Evolutionary conservation across 1,140 invertebrate species (phyloP), one percentile per base, ranked within the genome.

Genomic region (Drosophila varians): DNA sequence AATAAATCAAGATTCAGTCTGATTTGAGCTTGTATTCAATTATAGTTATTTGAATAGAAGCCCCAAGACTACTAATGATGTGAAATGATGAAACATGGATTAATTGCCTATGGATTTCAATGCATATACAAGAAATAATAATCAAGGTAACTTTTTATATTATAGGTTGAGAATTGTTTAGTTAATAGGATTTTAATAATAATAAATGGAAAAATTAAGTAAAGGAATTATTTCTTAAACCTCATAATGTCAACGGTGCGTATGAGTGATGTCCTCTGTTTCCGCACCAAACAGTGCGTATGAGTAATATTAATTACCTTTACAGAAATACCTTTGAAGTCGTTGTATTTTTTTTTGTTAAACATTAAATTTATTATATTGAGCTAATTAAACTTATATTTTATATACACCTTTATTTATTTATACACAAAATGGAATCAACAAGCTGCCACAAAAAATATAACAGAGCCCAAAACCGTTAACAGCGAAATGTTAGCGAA

Each of bases 401-500:
- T 9, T 26, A 28, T 28, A 9, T 7, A 9, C 9, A 8, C 9
- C 9, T 31, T n/a, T 31, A 31, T 31, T n/a, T 31, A 31, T 31
- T 31, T 31, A 31, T 31, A 31, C 11, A 11, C 28, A 31, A 31
- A 31, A 31, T 31, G 9, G 4, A 58, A 71, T 52, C 46, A 71
- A 70, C 46, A 51, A 71, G 46, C 53, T 14, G 9, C 23, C 14
- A 16, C 18, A 5, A 1, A 25, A 4, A 8, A 9, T 3, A 19
- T 16, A 71, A 71, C 66, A 58, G 25, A n/a, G 36, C 5, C 38
- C 48, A 26, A n/a, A 45, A 9, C 14, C 3, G 14, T 36, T 64
- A 64, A 72, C 70, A 73, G 56, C 8, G n/a, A 12, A 6, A 38
- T 60, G 68, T 52, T 60, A 49, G 12, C 8, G 9, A 3, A 19